A percentile compares a stretch with the other conserved stretches of the same genome.
Conservation (phyloP, 2,888 invertebrate species). For the Automeris io region DNA sequence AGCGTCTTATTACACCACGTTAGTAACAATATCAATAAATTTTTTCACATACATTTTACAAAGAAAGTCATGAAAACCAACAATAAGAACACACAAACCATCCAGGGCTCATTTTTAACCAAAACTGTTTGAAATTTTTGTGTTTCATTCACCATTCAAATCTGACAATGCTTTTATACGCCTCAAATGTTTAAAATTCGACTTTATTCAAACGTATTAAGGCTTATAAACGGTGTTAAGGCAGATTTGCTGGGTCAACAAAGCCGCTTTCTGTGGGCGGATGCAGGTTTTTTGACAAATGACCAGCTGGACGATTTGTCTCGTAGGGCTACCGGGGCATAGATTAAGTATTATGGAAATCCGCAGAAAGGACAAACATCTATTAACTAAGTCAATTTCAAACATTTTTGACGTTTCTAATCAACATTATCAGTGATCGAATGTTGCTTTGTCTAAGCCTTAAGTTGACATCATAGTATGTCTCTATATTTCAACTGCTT, state of each 20-base stretch:
- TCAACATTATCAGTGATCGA: too few relatives aligned
- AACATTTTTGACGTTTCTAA: too few relatives aligned
- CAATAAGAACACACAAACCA: constrained; percentile 21
- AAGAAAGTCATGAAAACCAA: constrained; percentile 22
- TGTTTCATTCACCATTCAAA: constrained; percentile 27
- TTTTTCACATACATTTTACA: constrained; percentile 14
- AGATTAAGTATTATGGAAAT: constrained; percentile 32
- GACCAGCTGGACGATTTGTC: constrained; percentile 73
- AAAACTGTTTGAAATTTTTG: constrained; percentile 28
- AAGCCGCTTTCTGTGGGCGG: constrained; percentile 63
- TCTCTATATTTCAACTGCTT: too few relatives aligned
- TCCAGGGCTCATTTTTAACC: constrained; percentile 30
- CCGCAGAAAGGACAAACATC: background rate
- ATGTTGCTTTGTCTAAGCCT: too few relatives aligned
- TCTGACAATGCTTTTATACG: constrained; percentile 9
- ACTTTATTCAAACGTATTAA: background rate
- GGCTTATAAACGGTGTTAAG: background rate
- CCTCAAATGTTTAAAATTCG: background rate
- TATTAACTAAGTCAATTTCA: too few relatives aligned
- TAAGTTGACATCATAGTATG: too few relatives aligned
- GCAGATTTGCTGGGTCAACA: constrained; percentile 6
- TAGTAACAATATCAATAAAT: constrained; percentile 7
- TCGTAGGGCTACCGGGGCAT: constrained; percentile 58
- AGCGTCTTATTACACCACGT: too few relatives aligned
- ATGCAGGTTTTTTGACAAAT: constrained; percentile 77